phyloP scores from a whole-genome alignment of 2,113 vertebrate species.

The Setophaga petechia region DNA sequence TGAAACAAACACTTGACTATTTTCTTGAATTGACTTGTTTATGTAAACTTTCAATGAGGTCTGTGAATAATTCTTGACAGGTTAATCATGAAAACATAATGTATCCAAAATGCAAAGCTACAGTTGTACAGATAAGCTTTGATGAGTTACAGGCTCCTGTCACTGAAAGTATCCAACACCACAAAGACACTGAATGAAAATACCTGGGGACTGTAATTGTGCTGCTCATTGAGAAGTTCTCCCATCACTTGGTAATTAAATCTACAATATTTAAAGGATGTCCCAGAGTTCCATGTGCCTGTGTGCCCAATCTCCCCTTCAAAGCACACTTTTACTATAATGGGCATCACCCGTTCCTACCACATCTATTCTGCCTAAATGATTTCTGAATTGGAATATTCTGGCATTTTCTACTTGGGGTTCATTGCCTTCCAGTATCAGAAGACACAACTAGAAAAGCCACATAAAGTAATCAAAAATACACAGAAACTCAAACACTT shows the following conservation, averaged over 20 bases:
- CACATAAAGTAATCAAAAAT: neutral
- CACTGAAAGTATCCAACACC: neutral
- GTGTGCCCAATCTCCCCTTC: neutral
- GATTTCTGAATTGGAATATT: neutral
- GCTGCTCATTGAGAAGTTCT: neutral
- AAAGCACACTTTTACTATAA: neutral
- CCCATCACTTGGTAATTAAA: neutral
- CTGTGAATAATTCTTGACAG: neutral
- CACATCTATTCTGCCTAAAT: neutral
- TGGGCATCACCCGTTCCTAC: neutral
- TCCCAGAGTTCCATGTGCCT: neutral
- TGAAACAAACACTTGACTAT: neutral
- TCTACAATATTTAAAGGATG: neutral
- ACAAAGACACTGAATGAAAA: neutral
- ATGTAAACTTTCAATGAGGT: neutral
- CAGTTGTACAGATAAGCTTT: neutral
- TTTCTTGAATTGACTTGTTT: slow-evolving; percentile 2
- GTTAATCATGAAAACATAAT: neutral
- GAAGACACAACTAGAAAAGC: neutral
- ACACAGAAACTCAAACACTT: neutral
- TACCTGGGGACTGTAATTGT: neutral
- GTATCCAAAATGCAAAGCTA: neutral
- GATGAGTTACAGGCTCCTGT: neutral
- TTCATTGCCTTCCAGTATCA: neutral
- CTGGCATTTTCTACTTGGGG: neutral